Evolutionary conservation across 2,888 invertebrate genomes (phyloP), one percentile per base, ranked within the genome.

Genomic region (Poecilobothrus nobilitatus): DNA sequence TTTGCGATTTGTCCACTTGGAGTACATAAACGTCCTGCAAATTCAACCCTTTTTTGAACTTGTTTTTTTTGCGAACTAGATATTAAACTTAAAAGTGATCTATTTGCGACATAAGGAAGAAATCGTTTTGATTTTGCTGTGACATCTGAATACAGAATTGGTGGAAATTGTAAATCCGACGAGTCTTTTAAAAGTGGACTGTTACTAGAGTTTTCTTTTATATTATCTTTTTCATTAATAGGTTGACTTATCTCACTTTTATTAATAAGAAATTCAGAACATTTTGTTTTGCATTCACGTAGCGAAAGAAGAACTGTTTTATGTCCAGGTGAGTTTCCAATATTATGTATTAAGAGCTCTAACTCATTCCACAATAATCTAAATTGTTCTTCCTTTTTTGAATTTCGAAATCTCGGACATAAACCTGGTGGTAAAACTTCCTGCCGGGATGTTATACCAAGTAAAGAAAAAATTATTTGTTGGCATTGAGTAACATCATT

Each of bases 341-440:
- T 91, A 34, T 88, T 87, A 68, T 91, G 89, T 0, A 97, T 83
- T 61, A 95, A 84, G 15, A 88, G 88, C 79, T 97, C 97, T 66
- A 97, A 80, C 79, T 97, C 97, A 41, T 87, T 86, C 91, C 96
- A 97, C 79, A 97, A 87, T 37, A 92, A 86, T 65, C 92, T 88
- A 83, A 97, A 97, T 75, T 95, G 94, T 76, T 97, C 96, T 75
- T 96, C 95, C 72, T 90, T 86, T 27, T 89, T 88, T 12, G 82
- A 82, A 1, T 84, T 83, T 73, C 80, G 81, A 2, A 79, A 69
- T 34, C 80, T n/a, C 61, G 3, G 63, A 63, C 63, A 63, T 63
- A 63, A 63, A 10, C 20, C 20, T 0, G 91, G 82, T 1, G 91
- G 88, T 0, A 96, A 84, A 61, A 91, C 85, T 76, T 95, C 95